phyloP scores from a whole-genome alignment of 1,140 invertebrate species.

The Pissodes strobi region DNA sequence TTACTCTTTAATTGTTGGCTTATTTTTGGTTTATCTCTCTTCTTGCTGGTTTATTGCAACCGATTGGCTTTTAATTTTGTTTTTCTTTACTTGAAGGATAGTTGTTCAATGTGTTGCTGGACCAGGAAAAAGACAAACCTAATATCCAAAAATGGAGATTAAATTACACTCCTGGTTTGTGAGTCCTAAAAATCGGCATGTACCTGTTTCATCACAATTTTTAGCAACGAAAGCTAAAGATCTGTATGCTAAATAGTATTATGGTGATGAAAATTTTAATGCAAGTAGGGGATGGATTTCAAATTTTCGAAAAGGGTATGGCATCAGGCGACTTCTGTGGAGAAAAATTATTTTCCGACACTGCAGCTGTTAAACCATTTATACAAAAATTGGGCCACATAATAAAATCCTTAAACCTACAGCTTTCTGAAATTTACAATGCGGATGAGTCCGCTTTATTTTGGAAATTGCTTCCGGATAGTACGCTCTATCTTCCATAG shows the following conservation, averaged over 20 bases:
- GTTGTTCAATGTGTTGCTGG: neutral
- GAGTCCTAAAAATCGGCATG: too few species aligned
- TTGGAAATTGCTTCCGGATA: too few species aligned
- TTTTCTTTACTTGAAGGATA: neutral
- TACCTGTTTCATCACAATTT: neutral
- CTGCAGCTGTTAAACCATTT: too few species aligned
- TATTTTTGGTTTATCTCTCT: too few species aligned
- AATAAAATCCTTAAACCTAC: neutral
- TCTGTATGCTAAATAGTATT: neutral
- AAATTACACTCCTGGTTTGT: neutral
- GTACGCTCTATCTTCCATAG: too few species aligned
- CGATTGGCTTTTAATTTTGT: too few species aligned
- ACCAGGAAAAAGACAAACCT: neutral
- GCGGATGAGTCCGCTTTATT: too few species aligned
- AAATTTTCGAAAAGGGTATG: too few species aligned
- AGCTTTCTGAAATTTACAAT: neutral
- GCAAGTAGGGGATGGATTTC: too few species aligned
- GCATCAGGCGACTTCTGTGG: too few species aligned
- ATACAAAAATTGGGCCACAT: neutral
- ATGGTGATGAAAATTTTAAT: neutral
- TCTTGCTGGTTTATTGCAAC: too few species aligned
- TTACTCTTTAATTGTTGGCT: too few species aligned
- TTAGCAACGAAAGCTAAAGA: neutral
- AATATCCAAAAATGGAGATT: neutral
- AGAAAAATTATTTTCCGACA: neutral